Conservation (phyloP, 2,888 invertebrate species). For the Danaus chrysippus region DNA sequence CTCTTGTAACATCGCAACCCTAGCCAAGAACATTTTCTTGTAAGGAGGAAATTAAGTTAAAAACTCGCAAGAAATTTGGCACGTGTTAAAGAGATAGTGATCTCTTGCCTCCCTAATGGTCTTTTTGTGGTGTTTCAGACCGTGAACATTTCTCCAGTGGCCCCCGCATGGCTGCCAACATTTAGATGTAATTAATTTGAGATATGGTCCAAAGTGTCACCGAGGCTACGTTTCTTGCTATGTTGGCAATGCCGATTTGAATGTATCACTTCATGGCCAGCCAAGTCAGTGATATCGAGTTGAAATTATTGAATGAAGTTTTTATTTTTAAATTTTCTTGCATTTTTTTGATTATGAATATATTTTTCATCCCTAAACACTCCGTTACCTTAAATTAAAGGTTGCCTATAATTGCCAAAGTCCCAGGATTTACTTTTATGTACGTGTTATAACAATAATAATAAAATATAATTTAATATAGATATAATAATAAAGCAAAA, state of each 20-base stretch:
- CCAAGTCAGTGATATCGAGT: background rate
- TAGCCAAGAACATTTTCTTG: slow-evolving; percentile 25
- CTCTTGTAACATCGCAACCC: slow-evolving; percentile 15
- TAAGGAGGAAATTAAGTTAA: slow-evolving; percentile 34
- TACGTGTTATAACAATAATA: no score
- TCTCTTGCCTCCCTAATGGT: slow-evolving; percentile 29
- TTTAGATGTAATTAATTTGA: slow-evolving; percentile 27
- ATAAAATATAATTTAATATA: no score
- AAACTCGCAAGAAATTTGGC: slow-evolving; percentile 37
- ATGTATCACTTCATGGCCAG: background rate
- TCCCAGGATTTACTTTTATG: no score
- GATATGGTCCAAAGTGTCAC: slow-evolving; percentile 13
- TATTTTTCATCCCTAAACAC: no score
- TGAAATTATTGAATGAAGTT: no score
- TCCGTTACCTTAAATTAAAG: no score
- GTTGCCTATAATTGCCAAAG: no score
- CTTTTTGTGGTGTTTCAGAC: slow-evolving; percentile 32
- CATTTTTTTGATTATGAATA: no score
- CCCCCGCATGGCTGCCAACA: slow-evolving; percentile 27
- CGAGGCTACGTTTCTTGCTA: background rate
- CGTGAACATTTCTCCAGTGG: slow-evolving; percentile 25
- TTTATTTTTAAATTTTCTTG: no score
- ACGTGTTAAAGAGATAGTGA: slow-evolving; percentile 32
- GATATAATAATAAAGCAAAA: no score
- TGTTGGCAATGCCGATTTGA: background rate